Conservation (phyloP, 2,797 vertebrate species). For the Crax fasciolata region DNA sequence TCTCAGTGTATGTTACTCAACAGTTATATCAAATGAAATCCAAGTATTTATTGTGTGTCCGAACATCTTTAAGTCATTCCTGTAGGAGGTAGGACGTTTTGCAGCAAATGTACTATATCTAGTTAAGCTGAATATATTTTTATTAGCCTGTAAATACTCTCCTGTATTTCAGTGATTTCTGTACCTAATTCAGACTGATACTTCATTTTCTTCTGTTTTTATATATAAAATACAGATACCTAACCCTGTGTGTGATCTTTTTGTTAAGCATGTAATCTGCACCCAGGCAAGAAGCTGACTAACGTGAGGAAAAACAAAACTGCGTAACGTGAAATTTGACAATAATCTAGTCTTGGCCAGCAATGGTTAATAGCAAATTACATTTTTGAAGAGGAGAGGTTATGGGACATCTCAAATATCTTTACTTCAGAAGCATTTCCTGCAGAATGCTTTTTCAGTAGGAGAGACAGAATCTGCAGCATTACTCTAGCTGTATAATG, state of each 20-base stretch:
- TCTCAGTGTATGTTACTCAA: constrained; percentile 27
- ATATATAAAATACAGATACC: background rate
- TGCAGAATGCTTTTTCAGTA: background rate
- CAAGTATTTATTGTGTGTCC: constrained; percentile 56
- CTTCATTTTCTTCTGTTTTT: constrained; percentile 33
- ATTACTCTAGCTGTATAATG: background rate
- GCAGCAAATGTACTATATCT: constrained; percentile 65
- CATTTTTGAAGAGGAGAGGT: background rate
- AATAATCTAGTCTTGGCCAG: background rate
- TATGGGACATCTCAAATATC: background rate
- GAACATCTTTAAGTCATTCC: background rate
- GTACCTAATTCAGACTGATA: constrained; percentile 47
- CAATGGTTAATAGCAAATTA: background rate
- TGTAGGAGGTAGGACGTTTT: constrained; percentile 45
- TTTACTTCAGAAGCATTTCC: background rate
- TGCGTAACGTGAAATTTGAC: background rate
- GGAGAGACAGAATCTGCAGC: background rate
- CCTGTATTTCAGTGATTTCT: constrained; percentile 69
- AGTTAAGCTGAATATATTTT: constrained; percentile 74
- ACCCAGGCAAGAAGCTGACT: background rate
- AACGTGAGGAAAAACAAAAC: background rate
- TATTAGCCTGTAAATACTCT: constrained; percentile 79
- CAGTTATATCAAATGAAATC: constrained; percentile 39
- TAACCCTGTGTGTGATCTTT: background rate
- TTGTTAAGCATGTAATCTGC: background rate